Conservation (phyloP, 2,113 vertebrate genomes). For the Onychorhynchus coronatus region DNA sequence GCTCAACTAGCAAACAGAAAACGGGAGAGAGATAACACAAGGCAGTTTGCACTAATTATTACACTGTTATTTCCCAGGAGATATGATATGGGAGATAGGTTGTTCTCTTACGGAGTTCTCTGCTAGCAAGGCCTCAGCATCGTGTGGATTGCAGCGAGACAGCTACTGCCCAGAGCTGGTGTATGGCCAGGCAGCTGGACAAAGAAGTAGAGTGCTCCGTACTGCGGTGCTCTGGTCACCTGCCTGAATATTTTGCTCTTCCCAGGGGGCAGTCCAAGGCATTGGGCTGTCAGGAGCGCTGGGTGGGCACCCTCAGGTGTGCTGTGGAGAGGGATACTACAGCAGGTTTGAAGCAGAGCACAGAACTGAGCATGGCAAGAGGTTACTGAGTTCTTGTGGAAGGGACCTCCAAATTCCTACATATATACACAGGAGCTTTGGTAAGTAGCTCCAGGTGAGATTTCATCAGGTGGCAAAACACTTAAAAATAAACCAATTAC, state of each 20-base stretch:
- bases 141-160: accelerated
- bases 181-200: accelerated
- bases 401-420: not conserved
- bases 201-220: accelerated
- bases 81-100: not conserved
- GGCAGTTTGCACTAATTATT: not conserved
- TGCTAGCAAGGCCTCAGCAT: not conserved
- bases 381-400: not conserved
- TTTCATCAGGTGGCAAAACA: not conserved
- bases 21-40: not conserved
- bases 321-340: not conserved
- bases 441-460: not conserved
- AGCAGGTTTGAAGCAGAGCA: not conserved
- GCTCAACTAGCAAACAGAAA: not conserved
- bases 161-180: not conserved
- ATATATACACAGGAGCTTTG: not conserved
- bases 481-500: not conserved
- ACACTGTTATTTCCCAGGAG: constrained; percentile 3
- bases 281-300: not conserved
- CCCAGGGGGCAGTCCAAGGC: not conserved
- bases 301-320: not conserved
- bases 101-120: accelerated
- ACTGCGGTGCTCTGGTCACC: not conserved
- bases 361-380: not conserved
- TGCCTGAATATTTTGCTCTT: not conserved